Percentiles rank a stretch among this genome's conserved stretches.
Evolutionary conservation across 2,888 invertebrate genomes (phyloP).

Genomic region (Diaperis boleti): DNA sequence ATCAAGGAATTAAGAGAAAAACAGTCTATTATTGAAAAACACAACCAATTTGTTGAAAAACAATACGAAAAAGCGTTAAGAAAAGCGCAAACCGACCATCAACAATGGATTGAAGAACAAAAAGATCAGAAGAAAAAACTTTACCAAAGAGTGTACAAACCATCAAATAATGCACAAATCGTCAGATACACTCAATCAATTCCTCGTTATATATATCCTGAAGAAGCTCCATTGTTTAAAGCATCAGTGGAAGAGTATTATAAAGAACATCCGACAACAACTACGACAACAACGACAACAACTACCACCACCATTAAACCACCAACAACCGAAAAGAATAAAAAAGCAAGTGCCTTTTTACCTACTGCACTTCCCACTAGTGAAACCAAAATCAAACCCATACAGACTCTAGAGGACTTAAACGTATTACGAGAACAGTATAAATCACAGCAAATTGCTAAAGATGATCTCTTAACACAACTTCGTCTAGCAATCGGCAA

Average conservation of each 20-base stretch:
- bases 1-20: slow-evolving; percentile 79
- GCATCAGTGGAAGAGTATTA: slow-evolving; percentile 77
- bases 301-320: slow-evolving; percentile 75
- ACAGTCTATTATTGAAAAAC: slow-evolving; percentile 79
- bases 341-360: slow-evolving; percentile 49
- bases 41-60: slow-evolving; percentile 82
- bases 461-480: slow-evolving; percentile 81
- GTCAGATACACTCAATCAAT: slow-evolving; percentile 57
- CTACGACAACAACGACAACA: slow-evolving; percentile 76
- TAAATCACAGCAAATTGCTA: slow-evolving; percentile 71
- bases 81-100: slow-evolving; percentile 79
- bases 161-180: slow-evolving; percentile 55
- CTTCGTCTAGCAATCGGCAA: slow-evolving; percentile 80
- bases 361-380: slow-evolving; percentile 70
- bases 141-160: slow-evolving; percentile 62
- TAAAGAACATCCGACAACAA: slow-evolving; percentile 77
- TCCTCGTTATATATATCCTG: slow-evolving; percentile 71
- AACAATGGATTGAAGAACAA: slow-evolving; percentile 78
- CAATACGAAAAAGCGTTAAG: slow-evolving; percentile 84
- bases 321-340: slow-evolving; percentile 64
- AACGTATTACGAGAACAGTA: slow-evolving; percentile 62
- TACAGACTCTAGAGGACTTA: slow-evolving; percentile 63
- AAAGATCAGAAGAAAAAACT: slow-evolving; percentile 73
- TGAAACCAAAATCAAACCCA: slow-evolving; percentile 65
- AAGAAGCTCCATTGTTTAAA: slow-evolving; percentile 75